Conservation (phyloP, 2,888 invertebrate species). For the Agonopterix alstromeriana region DNA sequence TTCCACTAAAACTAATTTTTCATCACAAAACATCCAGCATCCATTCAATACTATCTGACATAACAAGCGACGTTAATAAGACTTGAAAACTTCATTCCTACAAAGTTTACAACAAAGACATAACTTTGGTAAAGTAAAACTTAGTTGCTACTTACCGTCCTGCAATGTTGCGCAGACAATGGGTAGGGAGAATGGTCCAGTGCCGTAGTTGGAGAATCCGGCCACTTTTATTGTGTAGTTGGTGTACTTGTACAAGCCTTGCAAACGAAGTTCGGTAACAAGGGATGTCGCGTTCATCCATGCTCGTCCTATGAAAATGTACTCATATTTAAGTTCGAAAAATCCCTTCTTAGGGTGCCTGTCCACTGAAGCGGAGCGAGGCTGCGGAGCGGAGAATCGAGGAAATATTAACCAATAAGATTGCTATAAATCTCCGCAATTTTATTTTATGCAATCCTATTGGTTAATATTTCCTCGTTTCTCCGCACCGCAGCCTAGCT, state of each 20-base stretch:
- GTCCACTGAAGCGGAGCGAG: no score
- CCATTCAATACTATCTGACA: no score
- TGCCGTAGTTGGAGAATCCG: slow-evolving; percentile 90
- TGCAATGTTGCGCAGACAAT: slow-evolving; percentile 89
- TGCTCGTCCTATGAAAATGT: slow-evolving; percentile 47
- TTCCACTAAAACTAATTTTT: no score
- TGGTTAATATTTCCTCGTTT: no score
- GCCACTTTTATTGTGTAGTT: slow-evolving; percentile 92
- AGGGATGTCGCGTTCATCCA: slow-evolving; percentile 78
- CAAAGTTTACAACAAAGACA: slow-evolving; percentile 1
- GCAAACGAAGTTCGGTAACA: slow-evolving; percentile 85
- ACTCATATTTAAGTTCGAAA: not conserved
- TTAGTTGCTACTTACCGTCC: slow-evolving; percentile 78
- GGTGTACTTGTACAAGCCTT: slow-evolving; percentile 87
- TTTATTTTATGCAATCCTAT: no score
- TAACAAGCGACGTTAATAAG: no score
- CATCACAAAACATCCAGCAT: no score
- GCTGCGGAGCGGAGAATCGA: no score
- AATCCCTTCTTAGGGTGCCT: no score
- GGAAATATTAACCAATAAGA: no score
- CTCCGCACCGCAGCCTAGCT: no score
- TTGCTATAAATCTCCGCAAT: no score
- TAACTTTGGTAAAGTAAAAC: slow-evolving; percentile 1
- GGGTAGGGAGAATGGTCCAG: slow-evolving; percentile 86
- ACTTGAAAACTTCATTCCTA: not conserved